A percentile compares a stretch with the other conserved stretches of the same genome.
phyloP scores from a whole-genome alignment of 2,888 invertebrate genomes.

The Morpho deidamia region DNA sequence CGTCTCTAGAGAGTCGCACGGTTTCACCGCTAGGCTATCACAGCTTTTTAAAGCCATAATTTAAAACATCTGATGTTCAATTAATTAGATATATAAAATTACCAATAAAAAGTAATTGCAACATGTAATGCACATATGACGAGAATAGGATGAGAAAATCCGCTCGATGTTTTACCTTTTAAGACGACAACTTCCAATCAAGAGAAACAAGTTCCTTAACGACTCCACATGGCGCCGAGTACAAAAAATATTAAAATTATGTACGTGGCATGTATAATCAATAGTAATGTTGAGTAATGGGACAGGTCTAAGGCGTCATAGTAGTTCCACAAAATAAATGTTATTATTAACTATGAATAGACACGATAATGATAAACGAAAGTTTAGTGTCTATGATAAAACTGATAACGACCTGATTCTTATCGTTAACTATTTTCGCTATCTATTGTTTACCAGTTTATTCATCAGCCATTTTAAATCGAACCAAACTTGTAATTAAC shows the following conservation, averaged over 20 bases:
- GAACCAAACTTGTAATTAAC: too few species aligned
- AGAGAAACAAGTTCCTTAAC: conserved; percentile 31
- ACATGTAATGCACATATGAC: conserved; percentile 1
- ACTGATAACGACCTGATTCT: background rate
- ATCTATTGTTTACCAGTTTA: too few species aligned
- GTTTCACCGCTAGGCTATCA: too few species aligned
- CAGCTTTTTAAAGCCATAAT: too few species aligned
- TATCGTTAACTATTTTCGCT: background rate
- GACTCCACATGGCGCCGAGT: conserved; percentile 45
- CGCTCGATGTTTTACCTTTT: conserved; percentile 12
- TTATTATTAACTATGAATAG: background rate
- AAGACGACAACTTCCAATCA: conserved; percentile 24
- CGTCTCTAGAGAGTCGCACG: too few species aligned
- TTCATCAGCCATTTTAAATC: too few species aligned
- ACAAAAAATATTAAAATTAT: conserved; percentile 36
- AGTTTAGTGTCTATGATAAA: background rate
- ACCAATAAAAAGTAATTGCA: too few species aligned
- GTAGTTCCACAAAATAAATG: conserved; percentile 8
- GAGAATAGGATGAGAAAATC: conserved; percentile 9
- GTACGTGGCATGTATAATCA: conserved; percentile 16
- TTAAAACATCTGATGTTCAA: too few species aligned
- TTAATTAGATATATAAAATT: too few species aligned
- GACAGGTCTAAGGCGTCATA: conserved; percentile 7
- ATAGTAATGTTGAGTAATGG: conserved; percentile 12
- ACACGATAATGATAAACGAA: conserved; percentile 4